These are phyloP conservation scores for Chrosomus eos DNA, from an alignment of 2,797 vertebrate genomes.

Conservation along the genomic window DNA sequence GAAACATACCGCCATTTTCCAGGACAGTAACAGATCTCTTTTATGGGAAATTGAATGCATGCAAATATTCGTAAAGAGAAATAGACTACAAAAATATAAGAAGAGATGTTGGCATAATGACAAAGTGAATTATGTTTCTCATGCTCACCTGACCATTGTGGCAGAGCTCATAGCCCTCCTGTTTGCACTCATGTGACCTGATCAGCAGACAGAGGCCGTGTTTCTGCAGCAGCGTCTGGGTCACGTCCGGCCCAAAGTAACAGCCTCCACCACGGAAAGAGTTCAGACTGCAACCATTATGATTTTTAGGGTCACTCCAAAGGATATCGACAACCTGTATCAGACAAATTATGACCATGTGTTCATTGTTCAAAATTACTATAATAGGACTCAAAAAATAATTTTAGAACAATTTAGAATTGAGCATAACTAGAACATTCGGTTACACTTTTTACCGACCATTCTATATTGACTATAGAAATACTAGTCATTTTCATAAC, in stretches of 20 bases:
- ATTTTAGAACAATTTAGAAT: neutral
- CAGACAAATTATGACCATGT: neutral
- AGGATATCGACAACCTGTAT: slow-evolving; percentile 87
- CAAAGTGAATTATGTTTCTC: neutral
- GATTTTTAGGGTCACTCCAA: slow-evolving; percentile 93
- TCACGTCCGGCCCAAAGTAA: slow-evolving; percentile 94
- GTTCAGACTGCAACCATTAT: slow-evolving; percentile 89
- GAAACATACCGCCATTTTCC: neutral
- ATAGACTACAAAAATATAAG: neutral
- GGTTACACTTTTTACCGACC: no score
- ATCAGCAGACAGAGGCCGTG: slow-evolving; percentile 89
- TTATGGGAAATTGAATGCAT: neutral
- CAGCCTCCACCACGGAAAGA: slow-evolving; percentile 91
- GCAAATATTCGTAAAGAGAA: neutral
- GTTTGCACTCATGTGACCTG: slow-evolving; percentile 95
- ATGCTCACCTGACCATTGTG: slow-evolving; percentile 86
- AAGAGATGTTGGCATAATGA: neutral
- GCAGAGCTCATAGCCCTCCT: slow-evolving; percentile 92
- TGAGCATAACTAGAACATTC: neutral
- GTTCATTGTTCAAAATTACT: neutral
- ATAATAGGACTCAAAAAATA: no score
- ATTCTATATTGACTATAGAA: neutral
- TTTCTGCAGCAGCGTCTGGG: slow-evolving; percentile 79
- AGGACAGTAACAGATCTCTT: neutral
- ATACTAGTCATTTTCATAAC: neutral